Conservation (phyloP, 2,113 vertebrate species). For the Nansenia antarctica region DNA sequence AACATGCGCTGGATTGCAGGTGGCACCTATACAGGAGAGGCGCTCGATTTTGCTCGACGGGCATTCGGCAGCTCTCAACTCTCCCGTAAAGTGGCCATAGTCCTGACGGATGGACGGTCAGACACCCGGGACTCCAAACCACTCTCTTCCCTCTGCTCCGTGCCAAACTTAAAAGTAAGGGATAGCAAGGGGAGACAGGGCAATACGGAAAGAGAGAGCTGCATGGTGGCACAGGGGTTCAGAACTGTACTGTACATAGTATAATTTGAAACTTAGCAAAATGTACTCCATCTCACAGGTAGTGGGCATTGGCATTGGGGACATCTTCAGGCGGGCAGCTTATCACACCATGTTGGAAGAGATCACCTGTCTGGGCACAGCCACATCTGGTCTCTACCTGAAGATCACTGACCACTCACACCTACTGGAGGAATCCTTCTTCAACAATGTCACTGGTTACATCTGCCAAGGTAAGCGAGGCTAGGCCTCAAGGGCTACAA, state of each 20-base stretch:
- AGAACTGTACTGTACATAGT: too few relatives aligned
- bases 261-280: too few relatives aligned
- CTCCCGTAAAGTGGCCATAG: slow-evolving; percentile 33
- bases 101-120: slow-evolving; percentile 47
- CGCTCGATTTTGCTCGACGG: slow-evolving; percentile 40
- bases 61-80: slow-evolving; percentile 32
- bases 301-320: slow-evolving; percentile 43
- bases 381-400: slow-evolving; percentile 15
- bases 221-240: neutral
- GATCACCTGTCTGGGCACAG: slow-evolving; percentile 26
- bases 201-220: neutral
- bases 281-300: slow-evolving; percentile 20
- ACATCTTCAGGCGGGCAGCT: slow-evolving; percentile 30
- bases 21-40: slow-evolving; percentile 48
- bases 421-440: slow-evolving; percentile 40
- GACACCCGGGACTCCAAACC: slow-evolving; percentile 43
- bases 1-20: slow-evolving; percentile 52
- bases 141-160: slow-evolving; percentile 38
- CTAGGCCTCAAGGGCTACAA: neutral
- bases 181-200: neutral
- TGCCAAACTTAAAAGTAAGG: slow-evolving; percentile 40
- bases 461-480: slow-evolving; percentile 31
- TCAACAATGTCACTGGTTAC: slow-evolving; percentile 33
- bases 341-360: slow-evolving; percentile 28
- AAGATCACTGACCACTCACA: slow-evolving; percentile 30